These are phyloP conservation scores for Autographa gamma DNA, from an alignment of 2,888 invertebrate species.

Conservation along the genomic window DNA sequence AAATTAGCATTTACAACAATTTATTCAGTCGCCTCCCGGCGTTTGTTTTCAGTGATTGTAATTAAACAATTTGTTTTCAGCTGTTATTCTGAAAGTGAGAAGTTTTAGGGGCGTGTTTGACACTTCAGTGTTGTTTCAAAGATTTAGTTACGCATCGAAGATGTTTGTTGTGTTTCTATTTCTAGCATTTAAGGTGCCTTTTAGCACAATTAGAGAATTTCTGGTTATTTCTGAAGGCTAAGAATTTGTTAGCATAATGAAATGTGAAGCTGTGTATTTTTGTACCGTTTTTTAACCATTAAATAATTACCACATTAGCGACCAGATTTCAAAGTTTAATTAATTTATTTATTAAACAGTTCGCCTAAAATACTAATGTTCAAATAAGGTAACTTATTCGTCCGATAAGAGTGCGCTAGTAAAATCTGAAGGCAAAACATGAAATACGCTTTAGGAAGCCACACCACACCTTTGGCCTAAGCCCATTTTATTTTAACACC, in stretches of 20 bases:
- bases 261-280: too few species aligned
- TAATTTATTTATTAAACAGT: too few species aligned
- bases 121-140: not conserved
- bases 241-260: too few species aligned
- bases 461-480: not conserved
- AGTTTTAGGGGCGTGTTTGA: not conserved
- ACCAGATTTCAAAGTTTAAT: too few species aligned
- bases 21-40: constrained; percentile 16
- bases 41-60: constrained; percentile 43
- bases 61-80: constrained; percentile 10
- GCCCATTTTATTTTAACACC: constrained; percentile 25
- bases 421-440: not conserved
- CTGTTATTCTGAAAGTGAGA: not conserved
- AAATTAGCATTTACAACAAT: constrained; percentile 49
- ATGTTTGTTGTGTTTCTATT: not conserved
- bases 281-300: too few species aligned
- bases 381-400: not conserved
- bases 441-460: constrained; percentile 11
- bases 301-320: too few species aligned
- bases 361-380: too few species aligned
- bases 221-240: too few species aligned
- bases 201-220: too few species aligned
- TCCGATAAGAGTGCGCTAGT: not conserved
- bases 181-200: too few species aligned
- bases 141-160: not conserved